phyloP scores from a whole-genome alignment of 2,113 vertebrate species.

The Pithys albifrons region DNA sequence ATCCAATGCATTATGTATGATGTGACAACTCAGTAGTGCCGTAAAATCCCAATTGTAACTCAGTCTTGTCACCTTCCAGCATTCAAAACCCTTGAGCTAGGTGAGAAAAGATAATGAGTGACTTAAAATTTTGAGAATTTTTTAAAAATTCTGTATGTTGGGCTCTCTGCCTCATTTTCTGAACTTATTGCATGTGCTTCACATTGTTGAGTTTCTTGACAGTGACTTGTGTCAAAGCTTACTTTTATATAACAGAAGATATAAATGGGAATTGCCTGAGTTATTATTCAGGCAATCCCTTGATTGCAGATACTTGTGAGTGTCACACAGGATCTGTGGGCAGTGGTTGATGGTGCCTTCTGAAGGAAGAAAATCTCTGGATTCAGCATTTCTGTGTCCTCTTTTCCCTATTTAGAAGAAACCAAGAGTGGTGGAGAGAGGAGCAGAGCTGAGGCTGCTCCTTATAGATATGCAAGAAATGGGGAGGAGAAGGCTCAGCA shows the following conservation, averaged over 20 bases:
- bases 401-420: neutral
- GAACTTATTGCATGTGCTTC: neutral
- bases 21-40: neutral
- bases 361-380: neutral
- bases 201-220: neutral
- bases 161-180: neutral
- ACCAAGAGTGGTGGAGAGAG: neutral
- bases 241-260: neutral
- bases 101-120: neutral
- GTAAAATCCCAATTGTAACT: neutral
- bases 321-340: neutral
- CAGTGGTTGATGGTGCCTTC: neutral
- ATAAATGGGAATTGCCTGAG: neutral
- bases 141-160: accelerated
- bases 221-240: neutral
- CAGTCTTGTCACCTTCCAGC: neutral
- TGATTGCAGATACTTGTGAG: neutral
- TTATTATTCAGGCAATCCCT: neutral
- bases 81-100: neutral
- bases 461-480: neutral
- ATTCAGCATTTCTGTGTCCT: neutral
- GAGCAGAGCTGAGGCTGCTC: neutral
- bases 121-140: neutral
- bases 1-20: neutral
- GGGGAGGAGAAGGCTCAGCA: neutral